Conservation (phyloP, 2,113 vertebrate genomes). For the Pygoscelis adeliae region DNA sequence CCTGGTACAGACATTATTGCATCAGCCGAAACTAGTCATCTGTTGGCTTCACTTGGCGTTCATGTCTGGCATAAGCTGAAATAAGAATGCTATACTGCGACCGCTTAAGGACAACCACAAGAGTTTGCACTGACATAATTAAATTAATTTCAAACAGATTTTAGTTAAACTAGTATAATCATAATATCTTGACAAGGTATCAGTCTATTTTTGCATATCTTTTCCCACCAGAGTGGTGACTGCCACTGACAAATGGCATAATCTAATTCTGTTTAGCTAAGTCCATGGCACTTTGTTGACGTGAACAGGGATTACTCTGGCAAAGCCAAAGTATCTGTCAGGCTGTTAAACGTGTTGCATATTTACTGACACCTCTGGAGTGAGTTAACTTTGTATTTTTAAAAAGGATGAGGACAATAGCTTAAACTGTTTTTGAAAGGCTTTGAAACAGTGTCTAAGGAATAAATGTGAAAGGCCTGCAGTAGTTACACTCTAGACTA, state of each 20-base stretch:
- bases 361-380: not conserved
- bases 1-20: not conserved
- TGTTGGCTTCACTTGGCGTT: not conserved
- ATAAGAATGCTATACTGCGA: not conserved
- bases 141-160: slow-evolving; percentile 29
- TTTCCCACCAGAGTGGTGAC: not conserved
- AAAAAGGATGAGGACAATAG: not conserved
- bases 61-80: not conserved
- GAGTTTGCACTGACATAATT: not conserved
- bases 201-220: not conserved
- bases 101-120: not conserved
- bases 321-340: not conserved
- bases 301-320: not conserved
- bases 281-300: not conserved
- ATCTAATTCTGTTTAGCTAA: not conserved
- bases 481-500: not conserved
- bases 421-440: not conserved
- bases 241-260: not conserved
- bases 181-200: not conserved
- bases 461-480: not conserved
- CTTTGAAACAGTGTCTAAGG: not conserved
- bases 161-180: slow-evolving; percentile 31
- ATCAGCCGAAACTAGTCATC: not conserved
- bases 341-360: not conserved
- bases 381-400: not conserved